Conservation (phyloP, 1,140 invertebrate species). For the Eupristina koningsbergeri region DNA sequence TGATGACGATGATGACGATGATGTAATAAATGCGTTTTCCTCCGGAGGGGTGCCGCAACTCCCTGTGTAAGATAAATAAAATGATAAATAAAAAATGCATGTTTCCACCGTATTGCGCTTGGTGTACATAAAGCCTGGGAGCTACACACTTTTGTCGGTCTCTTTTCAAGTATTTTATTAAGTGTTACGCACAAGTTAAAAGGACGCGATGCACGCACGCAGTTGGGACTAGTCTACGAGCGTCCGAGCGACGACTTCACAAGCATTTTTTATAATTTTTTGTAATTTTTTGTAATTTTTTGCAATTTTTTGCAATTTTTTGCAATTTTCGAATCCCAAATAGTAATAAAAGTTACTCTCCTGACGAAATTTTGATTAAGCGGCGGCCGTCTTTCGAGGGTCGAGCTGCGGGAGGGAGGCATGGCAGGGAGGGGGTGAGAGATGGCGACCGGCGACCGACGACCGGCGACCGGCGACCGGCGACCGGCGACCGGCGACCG, state of each 20-base stretch:
- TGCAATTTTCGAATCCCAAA: slow-evolving; percentile 24
- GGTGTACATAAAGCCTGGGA: slow-evolving; percentile 49
- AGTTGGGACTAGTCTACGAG: slow-evolving; percentile 48
- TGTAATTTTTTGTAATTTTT: slow-evolving; percentile 42
- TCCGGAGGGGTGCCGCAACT: slow-evolving; percentile 35
- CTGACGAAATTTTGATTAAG: slow-evolving; percentile 21
- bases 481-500: too few relatives aligned
- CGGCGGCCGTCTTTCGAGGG: neutral
- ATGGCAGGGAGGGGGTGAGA: neutral
- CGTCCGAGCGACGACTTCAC: neutral
- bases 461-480: neutral
- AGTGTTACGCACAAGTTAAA: slow-evolving; percentile 13
- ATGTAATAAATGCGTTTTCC: slow-evolving; percentile 34
- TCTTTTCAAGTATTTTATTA: slow-evolving; percentile 42
- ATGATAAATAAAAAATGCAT: slow-evolving; percentile 36
- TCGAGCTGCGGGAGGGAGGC: neutral
- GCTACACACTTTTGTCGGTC: slow-evolving; percentile 32
- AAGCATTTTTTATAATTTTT: slow-evolving; percentile 46
- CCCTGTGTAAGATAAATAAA: slow-evolving; percentile 35
- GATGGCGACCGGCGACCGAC: neutral
- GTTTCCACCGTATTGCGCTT: slow-evolving; percentile 51
- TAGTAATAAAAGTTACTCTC: slow-evolving; percentile 45
- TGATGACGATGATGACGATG: too few relatives aligned
- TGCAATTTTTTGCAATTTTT: slow-evolving; percentile 43
- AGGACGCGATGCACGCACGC: slow-evolving; percentile 25